Percentiles rank a stretch among this genome's conserved stretches.
Conservation (phyloP, 2,113 vertebrate species). For the Cheirogaleus medius region DNA sequence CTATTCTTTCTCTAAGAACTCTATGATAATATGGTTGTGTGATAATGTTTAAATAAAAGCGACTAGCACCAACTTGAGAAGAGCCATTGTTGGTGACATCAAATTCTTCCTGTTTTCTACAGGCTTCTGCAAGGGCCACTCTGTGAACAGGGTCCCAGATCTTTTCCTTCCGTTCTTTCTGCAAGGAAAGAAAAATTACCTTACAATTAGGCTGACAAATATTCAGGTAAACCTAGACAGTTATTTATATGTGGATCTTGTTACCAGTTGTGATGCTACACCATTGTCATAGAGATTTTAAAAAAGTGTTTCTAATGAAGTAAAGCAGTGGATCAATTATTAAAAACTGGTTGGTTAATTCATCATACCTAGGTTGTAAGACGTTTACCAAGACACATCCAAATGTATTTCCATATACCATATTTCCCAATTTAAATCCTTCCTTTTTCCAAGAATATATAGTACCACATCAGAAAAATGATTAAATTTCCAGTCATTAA, state of each 20-base stretch:
- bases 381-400: background rate
- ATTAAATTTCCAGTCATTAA: background rate
- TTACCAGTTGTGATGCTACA: background rate
- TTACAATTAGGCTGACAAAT: background rate
- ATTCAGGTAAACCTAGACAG: background rate
- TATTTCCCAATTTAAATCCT: background rate
- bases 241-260: background rate
- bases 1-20: background rate
- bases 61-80: slow-evolving; percentile 88
- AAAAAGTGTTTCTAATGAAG: background rate
- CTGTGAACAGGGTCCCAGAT: slow-evolving; percentile 96
- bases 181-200: slow-evolving; percentile 52
- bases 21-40: background rate
- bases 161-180: slow-evolving; percentile 99
- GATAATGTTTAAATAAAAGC: background rate
- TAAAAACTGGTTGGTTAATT: background rate
- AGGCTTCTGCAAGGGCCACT: slow-evolving; percentile 93
- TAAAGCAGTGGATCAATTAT: background rate
- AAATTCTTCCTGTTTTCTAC: slow-evolving; percentile 94
- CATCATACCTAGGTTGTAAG: background rate
- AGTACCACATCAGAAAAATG: background rate
- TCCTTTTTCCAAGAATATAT: background rate
- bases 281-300: background rate
- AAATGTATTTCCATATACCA: background rate
- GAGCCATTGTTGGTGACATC: slow-evolving; percentile 89